These are phyloP conservation scores for Melanchra persicariae DNA, from an alignment of 2,888 invertebrate genomes.

Conservation along the genomic window DNA sequence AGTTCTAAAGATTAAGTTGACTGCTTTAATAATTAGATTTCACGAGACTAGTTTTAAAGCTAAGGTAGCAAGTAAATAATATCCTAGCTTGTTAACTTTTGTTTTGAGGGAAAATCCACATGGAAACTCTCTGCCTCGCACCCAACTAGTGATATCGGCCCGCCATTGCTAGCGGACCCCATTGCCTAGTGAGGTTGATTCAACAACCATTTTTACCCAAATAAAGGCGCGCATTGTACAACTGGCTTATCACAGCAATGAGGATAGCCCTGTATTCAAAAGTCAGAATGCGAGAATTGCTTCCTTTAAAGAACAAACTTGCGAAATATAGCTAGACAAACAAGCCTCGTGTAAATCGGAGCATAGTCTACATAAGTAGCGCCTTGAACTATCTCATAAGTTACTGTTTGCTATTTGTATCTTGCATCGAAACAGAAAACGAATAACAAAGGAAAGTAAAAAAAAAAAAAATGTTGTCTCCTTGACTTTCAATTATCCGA, in stretches of 20 bases:
- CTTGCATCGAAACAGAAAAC: background rate
- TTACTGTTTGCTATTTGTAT: background rate
- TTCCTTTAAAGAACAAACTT: no score
- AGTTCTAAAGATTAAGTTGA: background rate
- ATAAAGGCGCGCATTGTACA: no score
- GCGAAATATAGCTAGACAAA: no score
- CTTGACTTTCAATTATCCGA: background rate
- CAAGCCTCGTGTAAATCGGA: background rate
- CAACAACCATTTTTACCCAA: no score
- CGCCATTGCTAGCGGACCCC: no score
- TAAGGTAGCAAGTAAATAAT: background rate
- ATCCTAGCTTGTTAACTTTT: background rate
- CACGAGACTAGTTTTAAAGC: background rate
- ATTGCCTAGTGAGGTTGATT: no score
- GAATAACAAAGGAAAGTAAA: background rate
- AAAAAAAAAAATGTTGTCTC: background rate
- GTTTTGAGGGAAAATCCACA: no score
- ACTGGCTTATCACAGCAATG: no score
- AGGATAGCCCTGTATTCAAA: no score
- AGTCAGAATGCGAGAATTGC: no score
- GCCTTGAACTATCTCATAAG: background rate
- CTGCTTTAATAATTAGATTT: background rate
- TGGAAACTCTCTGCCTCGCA: no score
- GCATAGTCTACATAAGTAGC: background rate
- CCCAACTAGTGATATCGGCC: no score